A percentile compares a stretch with the other conserved stretches of the same genome.
Evolutionary conservation across 2,797 vertebrate genomes (phyloP).

Genomic region (Pipistrellus pygmaeus): DNA sequence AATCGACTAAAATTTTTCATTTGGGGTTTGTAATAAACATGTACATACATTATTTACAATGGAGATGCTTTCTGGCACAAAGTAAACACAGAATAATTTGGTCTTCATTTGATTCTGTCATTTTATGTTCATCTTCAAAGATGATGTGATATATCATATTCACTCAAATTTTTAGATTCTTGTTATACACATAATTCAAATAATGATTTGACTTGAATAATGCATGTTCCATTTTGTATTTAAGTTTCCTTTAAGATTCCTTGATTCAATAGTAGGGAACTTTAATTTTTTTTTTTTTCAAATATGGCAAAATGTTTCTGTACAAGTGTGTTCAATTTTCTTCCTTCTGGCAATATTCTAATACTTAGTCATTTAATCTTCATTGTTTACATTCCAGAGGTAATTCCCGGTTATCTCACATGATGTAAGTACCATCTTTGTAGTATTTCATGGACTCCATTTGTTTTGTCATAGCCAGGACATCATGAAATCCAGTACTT

Average conservation of each 20-base stretch:
- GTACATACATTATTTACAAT: slow-evolving; percentile 76
- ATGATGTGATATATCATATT: slow-evolving; percentile 63
- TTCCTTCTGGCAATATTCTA: slow-evolving; percentile 72
- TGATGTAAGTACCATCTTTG: slow-evolving; percentile 97
- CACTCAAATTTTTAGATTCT: slow-evolving; percentile 77
- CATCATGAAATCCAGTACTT: slow-evolving; percentile 96
- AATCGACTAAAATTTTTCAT: slow-evolving; percentile 69
- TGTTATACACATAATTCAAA: slow-evolving; percentile 84
- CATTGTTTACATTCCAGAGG: neutral
- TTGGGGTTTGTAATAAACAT: slow-evolving; percentile 78
- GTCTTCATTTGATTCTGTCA: slow-evolving; percentile 73
- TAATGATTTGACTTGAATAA: slow-evolving; percentile 82
- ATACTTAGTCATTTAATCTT: slow-evolving; percentile 65
- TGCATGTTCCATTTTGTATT: slow-evolving; percentile 76
- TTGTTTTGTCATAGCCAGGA: slow-evolving; percentile 97
- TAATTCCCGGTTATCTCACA: slow-evolving; percentile 87
- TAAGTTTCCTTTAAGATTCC: slow-evolving; percentile 83
- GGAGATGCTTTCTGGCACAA: slow-evolving; percentile 74
- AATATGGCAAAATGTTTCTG: slow-evolving; percentile 83
- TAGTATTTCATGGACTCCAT: slow-evolving; percentile 96
- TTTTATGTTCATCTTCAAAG: slow-evolving; percentile 69
- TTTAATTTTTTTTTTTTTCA: slow-evolving; percentile 77
- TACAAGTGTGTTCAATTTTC: slow-evolving; percentile 83
- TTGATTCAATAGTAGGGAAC: slow-evolving; percentile 79
- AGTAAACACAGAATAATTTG: slow-evolving; percentile 70